phyloP scores from a whole-genome alignment of 2,113 vertebrate species.

The Xiphorhynchus elegans region DNA sequence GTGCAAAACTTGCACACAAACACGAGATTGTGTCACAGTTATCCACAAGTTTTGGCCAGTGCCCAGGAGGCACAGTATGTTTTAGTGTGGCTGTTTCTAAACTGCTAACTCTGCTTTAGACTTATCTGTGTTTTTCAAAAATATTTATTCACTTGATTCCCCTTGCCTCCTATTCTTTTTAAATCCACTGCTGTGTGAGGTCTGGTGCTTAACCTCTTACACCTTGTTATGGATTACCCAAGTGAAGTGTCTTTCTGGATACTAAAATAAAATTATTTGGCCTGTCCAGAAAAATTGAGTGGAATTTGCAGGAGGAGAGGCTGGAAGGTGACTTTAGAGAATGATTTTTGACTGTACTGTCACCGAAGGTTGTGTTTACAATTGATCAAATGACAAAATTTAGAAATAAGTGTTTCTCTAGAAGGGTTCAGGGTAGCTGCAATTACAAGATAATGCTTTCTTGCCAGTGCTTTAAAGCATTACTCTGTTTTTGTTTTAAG shows the following conservation, averaged over 20 bases:
- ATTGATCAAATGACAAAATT: not conserved
- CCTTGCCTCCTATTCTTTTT: not conserved
- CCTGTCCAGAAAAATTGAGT: not conserved
- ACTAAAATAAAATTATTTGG: not conserved
- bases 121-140: not conserved
- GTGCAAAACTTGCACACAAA: constrained; percentile 24
- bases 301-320: not conserved
- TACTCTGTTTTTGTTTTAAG: not conserved
- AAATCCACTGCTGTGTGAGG: not conserved
- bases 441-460: not conserved
- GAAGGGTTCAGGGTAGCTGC: not conserved
- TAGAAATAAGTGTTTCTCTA: not conserved
- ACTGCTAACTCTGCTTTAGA: not conserved
- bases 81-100: not conserved
- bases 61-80: constrained; percentile 9
- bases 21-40: not conserved
- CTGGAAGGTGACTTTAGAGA: not conserved
- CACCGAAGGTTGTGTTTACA: not conserved
- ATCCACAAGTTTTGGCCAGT: constrained; percentile 6
- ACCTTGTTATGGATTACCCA: not conserved
- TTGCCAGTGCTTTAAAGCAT: not conserved
- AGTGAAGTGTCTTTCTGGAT: not conserved
- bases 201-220: not conserved
- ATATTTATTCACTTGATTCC: not conserved
- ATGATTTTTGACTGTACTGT: not conserved